Conservation (phyloP, 2,888 invertebrate species). For the Conomelus anceps region DNA sequence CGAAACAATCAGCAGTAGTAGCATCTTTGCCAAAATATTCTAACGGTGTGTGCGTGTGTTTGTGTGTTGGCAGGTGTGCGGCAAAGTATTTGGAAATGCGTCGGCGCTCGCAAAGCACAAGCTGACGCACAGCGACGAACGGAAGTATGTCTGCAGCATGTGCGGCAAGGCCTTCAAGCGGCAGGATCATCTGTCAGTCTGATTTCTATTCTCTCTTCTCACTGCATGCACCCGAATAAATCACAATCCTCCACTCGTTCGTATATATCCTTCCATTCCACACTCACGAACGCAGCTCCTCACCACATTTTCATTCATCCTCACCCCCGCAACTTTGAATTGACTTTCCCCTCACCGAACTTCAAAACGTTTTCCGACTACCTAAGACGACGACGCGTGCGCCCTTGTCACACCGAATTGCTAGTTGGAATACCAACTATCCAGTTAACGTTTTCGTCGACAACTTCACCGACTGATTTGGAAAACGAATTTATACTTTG, state of each 20-base stretch:
- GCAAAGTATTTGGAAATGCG: constrained; percentile 94
- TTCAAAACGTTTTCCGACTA: not conserved
- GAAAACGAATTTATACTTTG: not conserved
- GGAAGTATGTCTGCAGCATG: constrained; percentile 91
- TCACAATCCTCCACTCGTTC: not conserved
- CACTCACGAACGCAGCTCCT: not conserved
- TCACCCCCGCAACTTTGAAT: too few species aligned
- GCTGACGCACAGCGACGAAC: constrained; percentile 95
- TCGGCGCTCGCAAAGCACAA: constrained; percentile 95
- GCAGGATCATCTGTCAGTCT: constrained; percentile 94
- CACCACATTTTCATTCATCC: not conserved
- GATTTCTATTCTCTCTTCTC: not conserved
- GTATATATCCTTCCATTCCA: not conserved
- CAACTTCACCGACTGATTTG: not conserved
- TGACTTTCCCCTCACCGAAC: not conserved
- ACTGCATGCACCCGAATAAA: not conserved
- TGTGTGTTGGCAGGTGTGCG: constrained; percentile 67
- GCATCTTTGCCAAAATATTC: too few species aligned
- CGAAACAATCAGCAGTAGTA: too few species aligned
- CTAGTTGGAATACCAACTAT: not conserved
- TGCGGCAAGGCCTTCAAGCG: constrained; percentile 97
- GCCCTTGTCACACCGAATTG: not conserved
- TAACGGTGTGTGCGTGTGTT: not conserved
- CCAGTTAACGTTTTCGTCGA: not conserved
- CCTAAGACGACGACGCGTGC: not conserved